A percentile compares a stretch with the other conserved stretches of the same genome.
These are phyloP conservation scores for Melanostoma scalare DNA, from an alignment of 2,888 invertebrate species.

Conservation along the genomic window DNA sequence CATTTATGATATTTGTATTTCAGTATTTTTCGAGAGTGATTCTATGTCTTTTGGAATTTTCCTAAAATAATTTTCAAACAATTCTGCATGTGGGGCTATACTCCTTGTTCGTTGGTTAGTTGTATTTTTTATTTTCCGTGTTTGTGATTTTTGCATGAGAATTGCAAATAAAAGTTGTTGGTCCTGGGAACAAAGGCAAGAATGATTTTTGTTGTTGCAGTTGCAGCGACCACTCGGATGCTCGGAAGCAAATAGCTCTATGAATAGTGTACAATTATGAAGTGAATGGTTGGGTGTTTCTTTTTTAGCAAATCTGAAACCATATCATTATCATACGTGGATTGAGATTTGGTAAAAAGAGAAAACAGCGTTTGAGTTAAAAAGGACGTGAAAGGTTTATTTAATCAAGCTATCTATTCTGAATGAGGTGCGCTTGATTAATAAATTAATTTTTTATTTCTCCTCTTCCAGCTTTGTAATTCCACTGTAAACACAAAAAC, in stretches of 20 bases:
- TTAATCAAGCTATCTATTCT: too few relatives aligned
- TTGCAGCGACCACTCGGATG: not conserved
- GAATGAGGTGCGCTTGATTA: too few relatives aligned
- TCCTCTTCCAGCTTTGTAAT: too few relatives aligned
- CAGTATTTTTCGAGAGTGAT: constrained; percentile 54
- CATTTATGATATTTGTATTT: constrained; percentile 68
- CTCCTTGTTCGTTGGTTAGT: constrained; percentile 24
- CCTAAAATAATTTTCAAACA: constrained; percentile 40
- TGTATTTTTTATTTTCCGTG: constrained; percentile 8
- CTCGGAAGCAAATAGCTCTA: constrained; percentile 4
- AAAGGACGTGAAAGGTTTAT: too few relatives aligned
- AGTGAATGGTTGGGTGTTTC: constrained; percentile 1
- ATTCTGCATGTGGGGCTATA: constrained; percentile 16
- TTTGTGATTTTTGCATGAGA: constrained; percentile 39
- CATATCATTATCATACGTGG: not conserved
- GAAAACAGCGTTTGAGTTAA: too few relatives aligned
- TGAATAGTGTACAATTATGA: constrained; percentile 37
- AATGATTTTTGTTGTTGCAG: constrained; percentile 19
- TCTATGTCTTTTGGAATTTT: constrained; percentile 34
- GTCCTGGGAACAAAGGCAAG: constrained; percentile 12
- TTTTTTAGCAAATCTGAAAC: not conserved
- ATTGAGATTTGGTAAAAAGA: constrained; percentile 14
- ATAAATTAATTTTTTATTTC: too few relatives aligned
- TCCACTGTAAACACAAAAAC: too few relatives aligned
- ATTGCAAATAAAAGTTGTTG: constrained; percentile 55